A percentile compares a stretch with the other conserved stretches of the same genome.
These are phyloP conservation scores for Pantala flavescens DNA, from an alignment of 1,140 invertebrate genomes.

Conservation along the genomic window DNA sequence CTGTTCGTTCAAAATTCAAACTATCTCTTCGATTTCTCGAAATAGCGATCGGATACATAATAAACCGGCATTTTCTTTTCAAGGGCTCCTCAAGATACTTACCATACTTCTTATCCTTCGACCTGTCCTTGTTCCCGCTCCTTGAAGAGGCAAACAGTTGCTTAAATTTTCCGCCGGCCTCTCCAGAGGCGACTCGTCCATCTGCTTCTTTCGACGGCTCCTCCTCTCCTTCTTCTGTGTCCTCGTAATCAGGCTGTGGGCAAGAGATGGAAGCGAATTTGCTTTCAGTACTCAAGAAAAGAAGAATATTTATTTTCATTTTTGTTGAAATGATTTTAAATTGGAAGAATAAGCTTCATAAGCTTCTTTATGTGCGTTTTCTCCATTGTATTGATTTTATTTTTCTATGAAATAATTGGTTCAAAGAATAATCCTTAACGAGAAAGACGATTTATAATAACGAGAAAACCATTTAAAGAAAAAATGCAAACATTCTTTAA, in stretches of 20 bases:
- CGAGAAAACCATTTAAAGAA: too few relatives aligned
- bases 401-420: too few relatives aligned
- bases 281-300: slow-evolving; percentile 17
- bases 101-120: slow-evolving; percentile 27
- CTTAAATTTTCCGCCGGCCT: slow-evolving; percentile 17
- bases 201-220: not conserved
- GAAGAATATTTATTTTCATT: not conserved
- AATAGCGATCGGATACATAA: too few relatives aligned
- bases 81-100: too few relatives aligned
- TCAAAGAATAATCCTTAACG: too few relatives aligned
- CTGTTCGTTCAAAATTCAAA: too few relatives aligned
- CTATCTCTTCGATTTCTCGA: too few relatives aligned
- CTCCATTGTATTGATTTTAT: too few relatives aligned
- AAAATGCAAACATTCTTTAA: too few relatives aligned
- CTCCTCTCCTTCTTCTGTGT: slow-evolving; percentile 16
- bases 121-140: slow-evolving; percentile 22
- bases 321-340: slow-evolving; percentile 9
- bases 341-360: slow-evolving; percentile 25
- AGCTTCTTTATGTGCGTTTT: not conserved
- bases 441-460: too few relatives aligned
- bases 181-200: not conserved
- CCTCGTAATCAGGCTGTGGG: slow-evolving; percentile 25
- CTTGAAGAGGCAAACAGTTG: slow-evolving; percentile 24
- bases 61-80: too few relatives aligned
- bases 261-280: not conserved